A percentile compares a stretch with the other conserved stretches of the same genome.
These are phyloP conservation scores for Patella vulgata DNA, from an alignment of 1,140 invertebrate species.

Conservation along the genomic window DNA sequence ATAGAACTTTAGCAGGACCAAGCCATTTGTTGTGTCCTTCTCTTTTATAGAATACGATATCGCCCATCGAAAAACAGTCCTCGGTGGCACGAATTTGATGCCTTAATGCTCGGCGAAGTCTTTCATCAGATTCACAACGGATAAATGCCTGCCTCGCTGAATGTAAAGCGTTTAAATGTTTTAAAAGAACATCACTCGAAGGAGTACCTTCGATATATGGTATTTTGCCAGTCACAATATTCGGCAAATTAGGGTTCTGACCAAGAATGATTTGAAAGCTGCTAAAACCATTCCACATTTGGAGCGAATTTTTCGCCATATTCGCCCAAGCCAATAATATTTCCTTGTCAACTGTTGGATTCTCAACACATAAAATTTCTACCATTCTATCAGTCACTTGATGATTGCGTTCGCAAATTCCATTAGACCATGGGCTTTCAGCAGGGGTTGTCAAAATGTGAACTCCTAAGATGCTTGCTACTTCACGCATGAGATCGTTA, in stretches of 20 bases:
- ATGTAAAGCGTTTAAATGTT: background rate
- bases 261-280: no score
- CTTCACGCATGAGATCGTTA: constrained; percentile 7
- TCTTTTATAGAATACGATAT: constrained; percentile 30
- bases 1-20: constrained; percentile 29
- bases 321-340: constrained; percentile 22
- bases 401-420: constrained; percentile 23
- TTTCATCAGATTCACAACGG: constrained; percentile 23
- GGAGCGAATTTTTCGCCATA: constrained; percentile 25
- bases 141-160: constrained; percentile 12
- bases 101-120: constrained; percentile 27
- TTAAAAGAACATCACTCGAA: no score
- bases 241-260: no score
- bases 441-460: constrained; percentile 5
- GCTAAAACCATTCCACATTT: constrained; percentile 34
- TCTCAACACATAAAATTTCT: constrained; percentile 12
- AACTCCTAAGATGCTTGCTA: background rate
- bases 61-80: constrained; percentile 22
- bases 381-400: constrained; percentile 24
- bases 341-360: background rate
- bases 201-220: no score
- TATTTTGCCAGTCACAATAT: no score
- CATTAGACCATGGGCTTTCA: constrained; percentile 22
- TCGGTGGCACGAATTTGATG: constrained; percentile 27
- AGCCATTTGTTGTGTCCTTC: constrained; percentile 30